Conservation (phyloP, 1,140 invertebrate genomes). For the Musca domestica region DNA sequence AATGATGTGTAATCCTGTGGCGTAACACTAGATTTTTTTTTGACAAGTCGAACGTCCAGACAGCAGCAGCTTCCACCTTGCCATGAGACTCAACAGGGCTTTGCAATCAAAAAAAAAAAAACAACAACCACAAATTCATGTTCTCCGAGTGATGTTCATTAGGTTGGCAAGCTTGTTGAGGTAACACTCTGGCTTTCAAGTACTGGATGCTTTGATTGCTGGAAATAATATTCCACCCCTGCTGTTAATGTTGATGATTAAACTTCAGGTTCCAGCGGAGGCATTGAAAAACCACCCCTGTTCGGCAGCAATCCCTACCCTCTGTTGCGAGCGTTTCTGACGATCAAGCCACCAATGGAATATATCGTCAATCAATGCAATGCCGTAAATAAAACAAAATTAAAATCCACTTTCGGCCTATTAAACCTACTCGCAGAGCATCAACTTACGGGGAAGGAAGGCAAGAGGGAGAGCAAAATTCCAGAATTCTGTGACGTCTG, state of each 20-base stretch:
- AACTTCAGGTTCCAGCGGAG: too few species aligned
- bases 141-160: too few species aligned
- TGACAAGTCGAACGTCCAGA: not conserved
- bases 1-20: not conserved
- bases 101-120: too few species aligned
- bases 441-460: too few species aligned
- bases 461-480: too few species aligned
- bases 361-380: not conserved
- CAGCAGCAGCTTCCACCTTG: not conserved
- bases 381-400: slow-evolving; percentile 51
- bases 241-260: slow-evolving; percentile 13
- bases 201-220: too few species aligned
- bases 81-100: not conserved
- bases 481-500: not conserved
- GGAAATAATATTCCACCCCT: slow-evolving; percentile 2
- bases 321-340: not conserved
- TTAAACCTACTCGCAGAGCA: slow-evolving; percentile 33
- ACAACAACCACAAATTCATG: too few species aligned
- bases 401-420: slow-evolving; percentile 53
- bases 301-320: not conserved
- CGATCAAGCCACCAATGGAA: slow-evolving; percentile 25
- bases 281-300: not conserved
- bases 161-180: too few species aligned
- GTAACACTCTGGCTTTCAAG: too few species aligned
- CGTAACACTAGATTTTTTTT: slow-evolving; percentile 3